Evolutionary conservation across 2,888 invertebrate genomes (phyloP).

Genomic region (Eurytoma californica): DNA sequence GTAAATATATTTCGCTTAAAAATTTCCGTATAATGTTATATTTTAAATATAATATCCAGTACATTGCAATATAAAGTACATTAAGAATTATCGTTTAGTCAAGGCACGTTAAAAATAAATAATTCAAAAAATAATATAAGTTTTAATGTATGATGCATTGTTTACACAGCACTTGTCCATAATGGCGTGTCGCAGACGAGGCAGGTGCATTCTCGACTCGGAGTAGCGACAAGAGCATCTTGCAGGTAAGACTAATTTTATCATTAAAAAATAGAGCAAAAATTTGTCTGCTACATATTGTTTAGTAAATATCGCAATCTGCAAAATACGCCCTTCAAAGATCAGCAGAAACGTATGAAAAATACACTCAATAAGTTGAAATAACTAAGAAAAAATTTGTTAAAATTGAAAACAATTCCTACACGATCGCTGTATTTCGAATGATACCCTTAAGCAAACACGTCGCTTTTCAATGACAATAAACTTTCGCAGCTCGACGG

Average conservation of each 20-base stretch:
- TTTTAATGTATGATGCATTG: not conserved
- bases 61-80: not conserved
- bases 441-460: not conserved
- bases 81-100: not conserved
- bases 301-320: no score
- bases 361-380: no score
- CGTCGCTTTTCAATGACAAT: not conserved
- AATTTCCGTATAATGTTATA: no score
- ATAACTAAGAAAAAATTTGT: no score
- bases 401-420: no score
- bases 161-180: conserved; percentile 1
- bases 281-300: no score
- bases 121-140: not conserved
- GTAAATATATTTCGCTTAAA: no score
- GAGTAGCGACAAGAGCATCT: not conserved
- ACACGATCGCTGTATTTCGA: not conserved
- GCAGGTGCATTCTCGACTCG: not conserved
- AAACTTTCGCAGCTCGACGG: conserved; percentile 35
- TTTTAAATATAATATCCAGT: no score
- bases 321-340: no score
- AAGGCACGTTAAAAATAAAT: not conserved
- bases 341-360: no score
- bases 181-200: not conserved
- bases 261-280: no score
- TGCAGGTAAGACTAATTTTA: not conserved